A percentile compares a stretch with the other conserved stretches of the same genome.
Conservation (phyloP, 2,888 invertebrate species). For the Megastigmus dorsalis region DNA sequence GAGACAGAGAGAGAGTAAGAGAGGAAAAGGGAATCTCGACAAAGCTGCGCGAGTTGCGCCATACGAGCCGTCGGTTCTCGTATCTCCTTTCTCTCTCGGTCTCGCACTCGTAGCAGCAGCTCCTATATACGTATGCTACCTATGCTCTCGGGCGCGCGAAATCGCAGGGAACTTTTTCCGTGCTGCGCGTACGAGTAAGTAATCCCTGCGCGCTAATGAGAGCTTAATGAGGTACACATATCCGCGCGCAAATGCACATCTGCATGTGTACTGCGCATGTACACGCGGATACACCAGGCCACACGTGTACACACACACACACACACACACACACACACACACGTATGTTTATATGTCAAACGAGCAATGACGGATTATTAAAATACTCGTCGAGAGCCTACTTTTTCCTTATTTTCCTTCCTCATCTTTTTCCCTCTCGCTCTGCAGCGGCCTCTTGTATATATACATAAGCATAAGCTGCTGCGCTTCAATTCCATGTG, state of each 20-base stretch:
- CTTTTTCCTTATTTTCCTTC: neutral
- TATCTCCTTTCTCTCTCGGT: neutral
- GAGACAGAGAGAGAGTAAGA: too few species aligned
- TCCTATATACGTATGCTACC: too few species aligned
- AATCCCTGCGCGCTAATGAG: slow-evolving; percentile 57
- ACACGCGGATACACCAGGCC: too few species aligned
- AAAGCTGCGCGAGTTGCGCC: too few species aligned
- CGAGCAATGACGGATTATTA: slow-evolving; percentile 29
- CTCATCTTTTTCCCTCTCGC: neutral
- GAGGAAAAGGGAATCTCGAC: too few species aligned
- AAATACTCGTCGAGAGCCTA: neutral
- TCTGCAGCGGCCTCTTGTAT: too few species aligned
- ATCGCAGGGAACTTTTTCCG: slow-evolving; percentile 19
- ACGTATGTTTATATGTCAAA: neutral
- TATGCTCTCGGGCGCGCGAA: neutral
- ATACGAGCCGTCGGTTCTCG: too few species aligned
- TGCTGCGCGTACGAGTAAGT: slow-evolving; percentile 1
- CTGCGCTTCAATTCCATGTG: too few species aligned
- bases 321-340: too few species aligned
- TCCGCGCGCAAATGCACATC: too few species aligned
- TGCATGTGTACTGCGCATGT: neutral
- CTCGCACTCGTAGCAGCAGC: too few species aligned
- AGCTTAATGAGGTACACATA: slow-evolving; percentile 56
- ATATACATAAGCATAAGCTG: too few species aligned
- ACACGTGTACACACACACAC: slow-evolving; percentile 27